phyloP scores from a whole-genome alignment of 2,113 vertebrate genomes.

The Barnardius zonarius region DNA sequence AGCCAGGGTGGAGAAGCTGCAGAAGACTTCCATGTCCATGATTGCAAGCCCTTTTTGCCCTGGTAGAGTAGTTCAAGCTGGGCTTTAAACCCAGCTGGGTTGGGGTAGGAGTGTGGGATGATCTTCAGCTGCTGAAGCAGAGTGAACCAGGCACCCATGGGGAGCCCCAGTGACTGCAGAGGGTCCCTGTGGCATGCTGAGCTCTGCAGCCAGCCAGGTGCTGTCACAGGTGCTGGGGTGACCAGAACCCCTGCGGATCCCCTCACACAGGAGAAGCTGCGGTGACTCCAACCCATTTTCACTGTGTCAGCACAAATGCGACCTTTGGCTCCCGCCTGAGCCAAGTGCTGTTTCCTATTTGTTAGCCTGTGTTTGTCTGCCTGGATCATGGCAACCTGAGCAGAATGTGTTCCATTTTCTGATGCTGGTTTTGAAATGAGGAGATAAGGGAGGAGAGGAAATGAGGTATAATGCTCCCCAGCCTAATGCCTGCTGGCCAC shows the following conservation, averaged over 20 bases:
- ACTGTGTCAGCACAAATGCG: neutral
- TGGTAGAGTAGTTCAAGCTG: neutral
- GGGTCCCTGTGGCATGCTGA: neutral
- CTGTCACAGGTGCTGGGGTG: neutral
- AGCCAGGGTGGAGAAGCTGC: neutral
- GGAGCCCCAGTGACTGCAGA: neutral
- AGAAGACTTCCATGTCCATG: neutral
- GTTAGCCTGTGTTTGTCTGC: neutral
- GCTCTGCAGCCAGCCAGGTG: neutral
- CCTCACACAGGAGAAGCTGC: neutral
- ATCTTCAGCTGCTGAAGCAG: neutral
- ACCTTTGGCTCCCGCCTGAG: neutral
- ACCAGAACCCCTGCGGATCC: neutral
- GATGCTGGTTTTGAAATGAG: neutral
- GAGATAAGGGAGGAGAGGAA: slow-evolving; percentile 3
- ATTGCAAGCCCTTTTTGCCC: neutral
- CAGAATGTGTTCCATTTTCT: neutral
- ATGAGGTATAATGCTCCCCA: neutral
- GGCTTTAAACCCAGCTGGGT: neutral
- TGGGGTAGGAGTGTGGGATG: neutral
- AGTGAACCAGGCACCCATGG: neutral
- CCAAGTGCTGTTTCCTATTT: rapidly evolving
- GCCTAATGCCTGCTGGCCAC: neutral
- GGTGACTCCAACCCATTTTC: neutral
- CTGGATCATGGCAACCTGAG: neutral